Percentiles rank a stretch among this genome's conserved stretches.
These are phyloP conservation scores for Caenorhabditis japonica DNA, from an alignment of 2,888 invertebrate species.

Conservation along the genomic window DNA sequence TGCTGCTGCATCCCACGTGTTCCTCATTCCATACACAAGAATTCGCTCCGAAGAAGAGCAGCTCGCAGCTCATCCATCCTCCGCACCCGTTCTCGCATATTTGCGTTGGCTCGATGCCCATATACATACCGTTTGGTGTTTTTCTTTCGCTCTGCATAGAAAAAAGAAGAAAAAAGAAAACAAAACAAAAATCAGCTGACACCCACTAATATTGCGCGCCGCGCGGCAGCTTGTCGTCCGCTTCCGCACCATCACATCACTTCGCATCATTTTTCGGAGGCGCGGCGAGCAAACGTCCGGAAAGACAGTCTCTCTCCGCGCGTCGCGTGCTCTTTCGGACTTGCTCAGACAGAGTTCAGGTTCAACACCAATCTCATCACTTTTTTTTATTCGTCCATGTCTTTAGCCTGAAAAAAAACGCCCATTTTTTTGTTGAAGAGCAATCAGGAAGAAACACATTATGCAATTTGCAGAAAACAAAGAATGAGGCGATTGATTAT, in stretches of 20 bases:
- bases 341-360: slow-evolving; percentile 32
- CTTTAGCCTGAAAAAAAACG: neutral
- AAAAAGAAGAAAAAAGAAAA: too few relatives aligned
- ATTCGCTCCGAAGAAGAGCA: slow-evolving; percentile 22
- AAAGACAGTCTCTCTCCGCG: slow-evolving; percentile 21
- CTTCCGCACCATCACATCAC: slow-evolving; percentile 39
- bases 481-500: slow-evolving; percentile 51
- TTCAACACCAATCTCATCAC: slow-evolving; percentile 16
- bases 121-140: slow-evolving; percentile 16
- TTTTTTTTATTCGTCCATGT: slow-evolving; percentile 4
- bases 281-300: slow-evolving; percentile 8
- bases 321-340: slow-evolving; percentile 40
- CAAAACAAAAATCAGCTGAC: slow-evolving; percentile 40
- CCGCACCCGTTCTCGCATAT: slow-evolving; percentile 13
- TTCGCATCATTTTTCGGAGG: slow-evolving; percentile 33
- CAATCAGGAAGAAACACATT: too few relatives aligned
- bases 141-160: slow-evolving; percentile 11
- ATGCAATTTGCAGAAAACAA: slow-evolving; percentile 21
- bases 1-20: too few relatives aligned
- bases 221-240: slow-evolving; percentile 10
- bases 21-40: slow-evolving; percentile 9
- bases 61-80: slow-evolving; percentile 12
- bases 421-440: too few relatives aligned
- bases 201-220: slow-evolving; percentile 13
- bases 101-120: slow-evolving; percentile 53